Percentiles rank a stretch among this genome's conserved stretches.
phyloP scores from a whole-genome alignment of 2,888 invertebrate genomes.

The Scaptomyza reducta region DNA sequence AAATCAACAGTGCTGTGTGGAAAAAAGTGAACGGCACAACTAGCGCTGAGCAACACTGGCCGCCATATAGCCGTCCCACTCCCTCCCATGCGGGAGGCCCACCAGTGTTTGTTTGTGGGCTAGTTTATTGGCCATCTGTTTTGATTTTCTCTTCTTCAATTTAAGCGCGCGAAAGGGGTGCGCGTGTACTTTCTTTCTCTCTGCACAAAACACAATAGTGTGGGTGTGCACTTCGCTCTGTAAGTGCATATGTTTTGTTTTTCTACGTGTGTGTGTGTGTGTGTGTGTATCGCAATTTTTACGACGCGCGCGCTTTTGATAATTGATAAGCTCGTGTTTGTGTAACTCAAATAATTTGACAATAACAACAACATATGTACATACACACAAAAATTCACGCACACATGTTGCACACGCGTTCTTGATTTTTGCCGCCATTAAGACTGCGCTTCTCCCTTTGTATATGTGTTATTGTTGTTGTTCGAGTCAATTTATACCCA shows the following conservation, averaged over 20 bases:
- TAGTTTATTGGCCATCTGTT: constrained; percentile 68
- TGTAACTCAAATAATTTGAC: constrained; percentile 46
- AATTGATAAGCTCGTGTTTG: constrained; percentile 69
- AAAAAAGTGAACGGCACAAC: constrained; percentile 59
- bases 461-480: constrained; percentile 9
- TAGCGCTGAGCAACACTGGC: constrained; percentile 53
- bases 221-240: constrained; percentile 30
- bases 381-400: constrained; percentile 17
- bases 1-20: constrained; percentile 66
- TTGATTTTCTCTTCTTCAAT: constrained; percentile 76
- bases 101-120: constrained; percentile 58
- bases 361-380: constrained; percentile 42
- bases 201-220: constrained; percentile 29
- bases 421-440: constrained; percentile 56
- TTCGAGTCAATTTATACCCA: neutral
- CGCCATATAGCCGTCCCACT: constrained; percentile 41
- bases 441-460: constrained; percentile 12
- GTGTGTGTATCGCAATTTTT: constrained; percentile 63
- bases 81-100: constrained; percentile 42
- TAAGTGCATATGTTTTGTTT: constrained; percentile 1
- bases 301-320: constrained; percentile 59
- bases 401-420: constrained; percentile 73
- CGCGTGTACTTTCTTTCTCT: constrained; percentile 77
- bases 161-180: constrained; percentile 79
- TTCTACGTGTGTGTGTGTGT: constrained; percentile 32